A percentile compares a stretch with the other conserved stretches of the same genome.
phyloP scores from a whole-genome alignment of 2,888 invertebrate genomes.

The Fabriciana adippe region DNA sequence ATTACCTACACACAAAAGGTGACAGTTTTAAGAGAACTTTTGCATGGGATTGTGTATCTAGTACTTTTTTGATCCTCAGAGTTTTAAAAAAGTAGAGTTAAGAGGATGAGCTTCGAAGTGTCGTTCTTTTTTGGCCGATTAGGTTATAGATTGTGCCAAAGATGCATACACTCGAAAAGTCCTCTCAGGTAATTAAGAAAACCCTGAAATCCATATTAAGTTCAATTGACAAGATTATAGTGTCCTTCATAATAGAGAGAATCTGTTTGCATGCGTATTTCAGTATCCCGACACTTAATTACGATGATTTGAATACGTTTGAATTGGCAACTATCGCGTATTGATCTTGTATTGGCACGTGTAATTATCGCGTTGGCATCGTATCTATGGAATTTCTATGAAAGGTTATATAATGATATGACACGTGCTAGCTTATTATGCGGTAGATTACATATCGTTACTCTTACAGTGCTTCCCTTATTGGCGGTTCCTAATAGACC shows the following conservation, averaged over 20 bases:
- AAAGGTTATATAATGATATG: not conserved
- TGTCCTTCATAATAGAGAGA: not conserved
- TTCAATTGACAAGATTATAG: not conserved
- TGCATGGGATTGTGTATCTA: no score
- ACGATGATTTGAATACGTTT: not conserved
- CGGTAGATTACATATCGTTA: not conserved
- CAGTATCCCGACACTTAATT: not conserved
- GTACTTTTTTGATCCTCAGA: no score
- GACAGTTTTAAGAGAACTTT: no score
- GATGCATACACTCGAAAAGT: no score
- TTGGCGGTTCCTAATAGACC: no score
- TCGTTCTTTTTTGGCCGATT: no score
- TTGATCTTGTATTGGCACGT: not conserved
- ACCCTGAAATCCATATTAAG: not conserved
- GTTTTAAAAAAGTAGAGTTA: no score
- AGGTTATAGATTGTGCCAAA: no score
- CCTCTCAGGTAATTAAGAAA: no score
- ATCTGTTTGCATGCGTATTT: slow-evolving; percentile 2
- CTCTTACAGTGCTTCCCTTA: no score
- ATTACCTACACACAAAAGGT: no score
- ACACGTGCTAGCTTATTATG: not conserved
- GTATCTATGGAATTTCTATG: not conserved
- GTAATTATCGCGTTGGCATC: slow-evolving; percentile 6
- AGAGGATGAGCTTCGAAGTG: no score
- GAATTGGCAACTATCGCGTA: not conserved